phyloP scores from a whole-genome alignment of 1,140 invertebrate species.

The Riptortus pedestris region DNA sequence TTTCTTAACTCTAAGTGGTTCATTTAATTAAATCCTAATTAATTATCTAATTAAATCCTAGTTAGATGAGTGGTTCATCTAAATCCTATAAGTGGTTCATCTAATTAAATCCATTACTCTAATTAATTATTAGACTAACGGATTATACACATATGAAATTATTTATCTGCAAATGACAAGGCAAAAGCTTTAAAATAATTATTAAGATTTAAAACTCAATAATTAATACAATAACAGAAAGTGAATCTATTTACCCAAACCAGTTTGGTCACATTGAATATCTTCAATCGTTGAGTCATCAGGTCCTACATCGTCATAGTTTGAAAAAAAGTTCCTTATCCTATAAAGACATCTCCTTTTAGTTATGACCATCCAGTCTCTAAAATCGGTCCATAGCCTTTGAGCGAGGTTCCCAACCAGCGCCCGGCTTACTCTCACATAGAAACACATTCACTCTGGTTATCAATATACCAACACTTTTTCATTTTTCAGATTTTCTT shows the following conservation, averaged over 20 bases:
- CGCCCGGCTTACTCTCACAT: not conserved
- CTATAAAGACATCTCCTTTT: not conserved
- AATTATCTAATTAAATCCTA: too few relatives aligned
- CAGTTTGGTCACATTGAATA: constrained; percentile 2
- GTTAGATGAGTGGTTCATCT: too few relatives aligned
- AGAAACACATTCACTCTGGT: constrained; percentile 17
- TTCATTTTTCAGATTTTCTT: too few relatives aligned
- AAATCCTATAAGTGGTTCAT: too few relatives aligned
- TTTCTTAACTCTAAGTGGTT: too few relatives aligned
- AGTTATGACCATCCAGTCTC: constrained; percentile 8
- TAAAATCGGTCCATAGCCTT: constrained; percentile 2
- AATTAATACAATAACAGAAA: not conserved
- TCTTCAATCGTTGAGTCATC: not conserved
- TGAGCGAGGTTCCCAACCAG: constrained; percentile 1
- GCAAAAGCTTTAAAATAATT: too few relatives aligned
- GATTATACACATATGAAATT: too few relatives aligned
- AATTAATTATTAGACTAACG: too few relatives aligned
- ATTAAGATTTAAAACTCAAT: too few relatives aligned
- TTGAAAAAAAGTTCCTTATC: not conserved
- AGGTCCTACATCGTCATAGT: constrained; percentile 5
- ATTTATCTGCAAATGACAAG: not conserved
- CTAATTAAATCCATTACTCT: too few relatives aligned
- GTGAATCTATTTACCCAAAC: not conserved
- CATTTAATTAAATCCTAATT: too few relatives aligned
- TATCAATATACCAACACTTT: too few relatives aligned